phyloP scores from a whole-genome alignment of 2,797 vertebrate species.

The Ceyx erithaca region DNA sequence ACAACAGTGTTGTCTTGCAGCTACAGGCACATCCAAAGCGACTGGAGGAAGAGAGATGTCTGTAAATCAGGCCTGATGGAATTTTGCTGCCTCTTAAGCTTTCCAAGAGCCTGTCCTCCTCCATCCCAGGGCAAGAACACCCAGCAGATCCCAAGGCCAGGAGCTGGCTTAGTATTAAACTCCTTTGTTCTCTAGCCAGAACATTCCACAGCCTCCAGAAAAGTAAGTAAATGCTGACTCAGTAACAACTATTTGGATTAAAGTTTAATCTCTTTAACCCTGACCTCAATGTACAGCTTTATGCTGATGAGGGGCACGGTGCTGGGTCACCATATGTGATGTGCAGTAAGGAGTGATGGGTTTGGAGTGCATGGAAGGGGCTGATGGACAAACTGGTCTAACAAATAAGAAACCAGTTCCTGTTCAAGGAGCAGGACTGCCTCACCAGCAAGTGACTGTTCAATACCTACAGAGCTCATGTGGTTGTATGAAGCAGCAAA shows the following conservation, averaged over 20 bases:
- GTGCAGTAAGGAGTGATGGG: rapidly evolving
- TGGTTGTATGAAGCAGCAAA: background rate
- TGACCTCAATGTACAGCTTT: conserved; percentile 28
- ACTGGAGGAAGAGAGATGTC: background rate
- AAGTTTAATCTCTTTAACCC: conserved; percentile 45
- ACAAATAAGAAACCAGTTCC: background rate
- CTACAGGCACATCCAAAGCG: background rate
- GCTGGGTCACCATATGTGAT: background rate
- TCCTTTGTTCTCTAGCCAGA: background rate
- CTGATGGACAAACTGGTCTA: background rate
- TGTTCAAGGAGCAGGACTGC: background rate
- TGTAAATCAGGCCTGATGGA: background rate
- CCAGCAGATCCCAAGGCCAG: background rate
- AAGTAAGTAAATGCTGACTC: conserved; percentile 28
- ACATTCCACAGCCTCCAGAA: background rate
- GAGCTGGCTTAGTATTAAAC: background rate
- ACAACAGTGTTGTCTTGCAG: background rate
- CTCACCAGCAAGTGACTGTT: background rate
- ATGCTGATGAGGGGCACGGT: background rate
- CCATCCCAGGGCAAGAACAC: background rate
- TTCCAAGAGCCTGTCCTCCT: background rate
- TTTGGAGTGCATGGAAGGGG: background rate
- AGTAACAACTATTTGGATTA: conserved; percentile 27
- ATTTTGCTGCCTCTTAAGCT: background rate
- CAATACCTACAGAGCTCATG: background rate